These are phyloP conservation scores for Menidia menidia DNA, from an alignment of 2,797 vertebrate species.

Conservation along the genomic window DNA sequence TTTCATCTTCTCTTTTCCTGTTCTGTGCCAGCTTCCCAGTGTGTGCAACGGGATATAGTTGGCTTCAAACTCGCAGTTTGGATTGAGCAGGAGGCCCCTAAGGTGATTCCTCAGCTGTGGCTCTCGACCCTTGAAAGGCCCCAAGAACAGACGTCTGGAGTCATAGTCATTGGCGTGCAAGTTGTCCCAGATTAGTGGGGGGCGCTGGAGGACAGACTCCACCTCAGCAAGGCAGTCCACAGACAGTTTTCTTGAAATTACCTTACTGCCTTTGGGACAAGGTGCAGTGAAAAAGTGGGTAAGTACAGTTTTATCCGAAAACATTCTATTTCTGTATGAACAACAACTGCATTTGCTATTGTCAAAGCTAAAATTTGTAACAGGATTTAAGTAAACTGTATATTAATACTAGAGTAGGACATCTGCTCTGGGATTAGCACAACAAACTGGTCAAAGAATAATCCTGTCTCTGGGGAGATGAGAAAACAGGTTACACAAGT, in stretches of 20 bases:
- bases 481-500: neutral
- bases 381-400: neutral
- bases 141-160: slow-evolving; percentile 89
- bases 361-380: neutral
- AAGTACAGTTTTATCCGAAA: neutral
- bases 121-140: slow-evolving; percentile 88
- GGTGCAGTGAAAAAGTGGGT: neutral
- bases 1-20: slow-evolving; percentile 65
- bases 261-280: slow-evolving; percentile 82
- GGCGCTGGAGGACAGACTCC: slow-evolving; percentile 82
- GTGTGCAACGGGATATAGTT: slow-evolving; percentile 90
- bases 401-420: too few species aligned
- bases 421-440: too few species aligned
- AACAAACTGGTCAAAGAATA: too few species aligned
- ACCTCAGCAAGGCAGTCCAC: slow-evolving; percentile 83
- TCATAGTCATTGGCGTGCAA: slow-evolving; percentile 91
- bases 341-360: neutral
- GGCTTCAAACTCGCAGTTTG: slow-evolving; percentile 92
- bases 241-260: slow-evolving; percentile 87
- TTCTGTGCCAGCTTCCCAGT: slow-evolving; percentile 82
- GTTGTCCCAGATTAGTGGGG: slow-evolving; percentile 90
- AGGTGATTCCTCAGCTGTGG: slow-evolving; percentile 77
- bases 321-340: neutral
- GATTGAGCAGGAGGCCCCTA: slow-evolving; percentile 87
- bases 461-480: too few species aligned